Base-by-base conservation (phyloP, 2,888 invertebrate species). In the Lycia hirtaria region DNA sequence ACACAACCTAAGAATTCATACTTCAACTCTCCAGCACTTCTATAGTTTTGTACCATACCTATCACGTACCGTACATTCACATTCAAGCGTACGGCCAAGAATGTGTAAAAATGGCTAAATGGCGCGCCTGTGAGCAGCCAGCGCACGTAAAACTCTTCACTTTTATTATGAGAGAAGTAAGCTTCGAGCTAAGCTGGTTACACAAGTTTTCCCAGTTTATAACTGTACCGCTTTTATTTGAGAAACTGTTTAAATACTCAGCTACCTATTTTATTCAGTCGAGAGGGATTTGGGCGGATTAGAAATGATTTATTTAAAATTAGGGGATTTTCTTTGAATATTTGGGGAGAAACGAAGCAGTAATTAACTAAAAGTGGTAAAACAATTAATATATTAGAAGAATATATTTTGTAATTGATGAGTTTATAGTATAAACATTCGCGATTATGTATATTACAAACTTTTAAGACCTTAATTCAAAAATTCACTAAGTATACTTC, bases 121-220 rank as follows among this genome's bases (percentile, higher is more conserved):
- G 24, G 24, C 32, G 12, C 15, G 14, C 15, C 28, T 6, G 19
- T 48, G 47, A 19, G 3, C 9, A 33, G 40, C 22, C 12, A 9
- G 4, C 15, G 35, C 55, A 48, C 54, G 48, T 28, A n/a, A 37
- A n/a, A 19, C 48, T 49, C 35, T 41, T 55, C 35, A 43, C n/a
- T 55, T 55, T 55, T 55, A 55, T 55, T 35, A 33, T 10, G 15
- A 55, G 55, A 48, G 20, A 12, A 49, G 48, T 9, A 12, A 54
- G 38, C 47, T 49, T 48, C 9, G 48, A 3, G 24, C 22, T 33
- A 33, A 48, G 41, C 44, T 30, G 26, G 20, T 28, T 30, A 9
- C 24, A 24, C 15, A 48, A 48, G 28, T 20, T 55, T 20, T 3
- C 26, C 20, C n/a, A 12, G 33, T 33, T 45, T 33, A 33, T 22